Evolutionary conservation across 2,888 invertebrate genomes (phyloP).

Genomic region (Philaethria dido): DNA sequence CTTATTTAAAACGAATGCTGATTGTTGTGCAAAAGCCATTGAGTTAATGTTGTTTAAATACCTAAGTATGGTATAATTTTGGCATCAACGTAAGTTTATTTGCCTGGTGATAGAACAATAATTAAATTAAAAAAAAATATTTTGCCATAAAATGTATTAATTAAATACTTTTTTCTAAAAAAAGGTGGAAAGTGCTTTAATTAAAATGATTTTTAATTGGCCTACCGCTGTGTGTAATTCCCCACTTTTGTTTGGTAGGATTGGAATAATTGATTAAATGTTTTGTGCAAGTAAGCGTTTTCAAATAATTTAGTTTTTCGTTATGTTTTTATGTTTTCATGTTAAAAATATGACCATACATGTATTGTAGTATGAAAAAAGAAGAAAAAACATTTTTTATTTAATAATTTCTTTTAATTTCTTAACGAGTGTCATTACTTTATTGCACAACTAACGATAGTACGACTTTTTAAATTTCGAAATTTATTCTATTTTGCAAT

Average conservation of each 20-base stretch:
- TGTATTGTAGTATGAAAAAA: too few relatives aligned
- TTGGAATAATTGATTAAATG: neutral
- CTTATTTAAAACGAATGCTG: conserved; percentile 15
- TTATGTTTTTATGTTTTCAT: too few relatives aligned
- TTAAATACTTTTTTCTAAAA: too few relatives aligned
- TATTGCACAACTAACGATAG: too few relatives aligned
- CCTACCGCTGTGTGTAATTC: neutral
- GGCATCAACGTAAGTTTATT: neutral
- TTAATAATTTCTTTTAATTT: too few relatives aligned
- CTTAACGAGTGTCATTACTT: too few relatives aligned
- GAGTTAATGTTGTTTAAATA: neutral
- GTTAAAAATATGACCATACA: too few relatives aligned
- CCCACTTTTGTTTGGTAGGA: neutral
- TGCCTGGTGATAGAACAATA: neutral
- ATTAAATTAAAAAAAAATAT: neutral
- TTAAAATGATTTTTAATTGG: neutral
- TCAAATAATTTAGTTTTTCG: too few relatives aligned
- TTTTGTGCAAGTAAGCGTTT: neutral
- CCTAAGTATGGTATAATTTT: conserved; percentile 3
- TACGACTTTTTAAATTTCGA: too few relatives aligned
- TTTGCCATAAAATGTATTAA: too few relatives aligned
- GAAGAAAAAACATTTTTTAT: too few relatives aligned
- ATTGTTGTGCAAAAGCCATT: conserved; percentile 1
- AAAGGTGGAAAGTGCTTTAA: neutral
- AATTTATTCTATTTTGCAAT: too few relatives aligned